Percentiles rank a stretch among this genome's conserved stretches.
phyloP scores from a whole-genome alignment of 2,113 vertebrate genomes.

The Colaptes auratus region DNA sequence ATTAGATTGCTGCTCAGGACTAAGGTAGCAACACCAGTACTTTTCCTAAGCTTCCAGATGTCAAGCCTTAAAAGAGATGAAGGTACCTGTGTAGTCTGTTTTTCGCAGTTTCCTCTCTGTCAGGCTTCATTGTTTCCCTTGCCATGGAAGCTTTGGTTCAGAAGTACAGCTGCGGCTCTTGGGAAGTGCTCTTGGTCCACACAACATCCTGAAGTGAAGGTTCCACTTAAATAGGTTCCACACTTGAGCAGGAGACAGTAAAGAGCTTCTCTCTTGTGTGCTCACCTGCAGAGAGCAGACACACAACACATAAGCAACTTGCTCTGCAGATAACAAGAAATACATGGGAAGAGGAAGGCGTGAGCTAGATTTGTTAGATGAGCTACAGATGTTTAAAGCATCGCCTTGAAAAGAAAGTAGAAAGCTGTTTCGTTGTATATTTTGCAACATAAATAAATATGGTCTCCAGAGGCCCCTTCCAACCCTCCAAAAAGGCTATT shows the following conservation, averaged over 20 bases:
- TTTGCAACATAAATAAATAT: neutral
- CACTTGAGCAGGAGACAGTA: neutral
- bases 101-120: neutral
- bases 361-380: neutral
- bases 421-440: neutral
- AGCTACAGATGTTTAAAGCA: neutral
- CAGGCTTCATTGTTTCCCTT: neutral
- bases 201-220: too few species aligned
- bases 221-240: too few species aligned
- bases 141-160: neutral
- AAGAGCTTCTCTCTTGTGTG: neutral
- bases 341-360: neutral
- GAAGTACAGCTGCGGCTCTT: neutral
- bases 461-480: neutral
- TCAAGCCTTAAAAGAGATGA: neutral
- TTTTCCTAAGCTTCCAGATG: neutral
- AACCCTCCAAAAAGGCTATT: neutral
- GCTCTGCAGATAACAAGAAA: neutral
- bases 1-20: neutral
- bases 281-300: neutral
- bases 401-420: neutral
- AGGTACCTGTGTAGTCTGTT: fast-evolving
- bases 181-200: neutral
- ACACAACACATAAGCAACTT: neutral
- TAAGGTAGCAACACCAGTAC: neutral